Conservation (phyloP, 1,140 invertebrate genomes). For the Cotesia typhae region DNA sequence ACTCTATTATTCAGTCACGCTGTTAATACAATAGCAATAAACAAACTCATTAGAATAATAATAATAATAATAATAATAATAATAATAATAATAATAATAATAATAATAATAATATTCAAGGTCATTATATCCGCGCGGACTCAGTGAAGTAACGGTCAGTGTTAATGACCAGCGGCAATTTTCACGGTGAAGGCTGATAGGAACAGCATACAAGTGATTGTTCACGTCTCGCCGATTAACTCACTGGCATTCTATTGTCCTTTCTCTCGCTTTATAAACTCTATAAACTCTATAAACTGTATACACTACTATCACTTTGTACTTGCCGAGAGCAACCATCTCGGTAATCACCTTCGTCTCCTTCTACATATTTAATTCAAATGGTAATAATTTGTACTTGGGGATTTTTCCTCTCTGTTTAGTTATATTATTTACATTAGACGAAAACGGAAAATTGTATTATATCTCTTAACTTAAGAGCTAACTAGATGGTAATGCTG, state of each 20-base stretch:
- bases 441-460: no score
- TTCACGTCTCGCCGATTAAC: background rate
- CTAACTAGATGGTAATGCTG: no score
- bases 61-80: background rate
- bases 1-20: background rate
- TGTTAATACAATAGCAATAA: background rate
- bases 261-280: background rate
- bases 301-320: no score
- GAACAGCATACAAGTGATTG: background rate
- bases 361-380: no score
- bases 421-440: no score
- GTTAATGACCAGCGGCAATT: conserved; percentile 33
- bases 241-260: background rate
- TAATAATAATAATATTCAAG: background rate
- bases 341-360: no score
- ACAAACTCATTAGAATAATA: background rate
- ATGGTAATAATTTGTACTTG: no score
- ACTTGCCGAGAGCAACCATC: no score
- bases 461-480: no score
- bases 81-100: background rate
- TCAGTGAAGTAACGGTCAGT: background rate
- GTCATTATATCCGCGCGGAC: no score
- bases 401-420: no score
- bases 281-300: no score
- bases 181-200: conserved; percentile 13